Percentiles rank a stretch among this genome's conserved stretches.
These are phyloP conservation scores for Takifugu ocellatus DNA, from an alignment of 2,797 vertebrate genomes.

Conservation along the genomic window DNA sequence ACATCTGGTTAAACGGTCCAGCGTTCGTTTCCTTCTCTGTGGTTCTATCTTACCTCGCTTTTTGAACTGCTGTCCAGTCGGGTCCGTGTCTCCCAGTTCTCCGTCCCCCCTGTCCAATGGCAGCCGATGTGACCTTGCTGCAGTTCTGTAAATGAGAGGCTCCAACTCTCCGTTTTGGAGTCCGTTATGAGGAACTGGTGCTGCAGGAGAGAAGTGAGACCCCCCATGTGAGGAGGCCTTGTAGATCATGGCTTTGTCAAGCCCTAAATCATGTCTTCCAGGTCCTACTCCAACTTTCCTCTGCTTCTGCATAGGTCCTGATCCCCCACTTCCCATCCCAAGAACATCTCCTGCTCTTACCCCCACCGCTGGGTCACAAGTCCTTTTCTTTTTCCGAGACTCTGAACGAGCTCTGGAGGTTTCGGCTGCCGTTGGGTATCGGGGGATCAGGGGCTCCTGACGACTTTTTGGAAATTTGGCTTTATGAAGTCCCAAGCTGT, in stretches of 20 bases:
- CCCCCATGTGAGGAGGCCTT: slow-evolving; percentile 81
- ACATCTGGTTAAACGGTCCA: background rate
- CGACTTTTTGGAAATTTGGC: slow-evolving; percentile 79
- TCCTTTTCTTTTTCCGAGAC: slow-evolving; percentile 85
- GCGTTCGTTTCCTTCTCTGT: background rate
- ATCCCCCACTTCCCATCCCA: slow-evolving; percentile 37
- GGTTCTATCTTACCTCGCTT: slow-evolving; percentile 79
- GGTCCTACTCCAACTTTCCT: slow-evolving; percentile 69
- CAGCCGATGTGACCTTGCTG: slow-evolving; percentile 64
- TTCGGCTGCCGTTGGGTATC: slow-evolving; percentile 73
- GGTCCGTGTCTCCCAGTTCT: slow-evolving; percentile 71
- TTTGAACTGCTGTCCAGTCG: slow-evolving; percentile 73
- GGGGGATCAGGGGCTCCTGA: slow-evolving; percentile 38
- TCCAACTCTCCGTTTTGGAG: slow-evolving; percentile 87
- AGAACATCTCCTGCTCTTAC: slow-evolving; percentile 47
- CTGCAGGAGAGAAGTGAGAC: slow-evolving; percentile 84
- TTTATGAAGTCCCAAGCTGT: slow-evolving; percentile 85
- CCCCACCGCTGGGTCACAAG: slow-evolving; percentile 68
- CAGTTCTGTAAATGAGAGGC: slow-evolving; percentile 80
- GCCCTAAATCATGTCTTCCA: slow-evolving; percentile 75
- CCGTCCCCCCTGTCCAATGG: slow-evolving; percentile 65
- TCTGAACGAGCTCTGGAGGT: slow-evolving; percentile 77
- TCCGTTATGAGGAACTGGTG: slow-evolving; percentile 84
- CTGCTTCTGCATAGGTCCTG: slow-evolving; percentile 75
- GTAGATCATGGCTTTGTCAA: slow-evolving; percentile 85